Conservation (phyloP, 2,797 vertebrate species). For the Gadopsis bispinosus region DNA sequence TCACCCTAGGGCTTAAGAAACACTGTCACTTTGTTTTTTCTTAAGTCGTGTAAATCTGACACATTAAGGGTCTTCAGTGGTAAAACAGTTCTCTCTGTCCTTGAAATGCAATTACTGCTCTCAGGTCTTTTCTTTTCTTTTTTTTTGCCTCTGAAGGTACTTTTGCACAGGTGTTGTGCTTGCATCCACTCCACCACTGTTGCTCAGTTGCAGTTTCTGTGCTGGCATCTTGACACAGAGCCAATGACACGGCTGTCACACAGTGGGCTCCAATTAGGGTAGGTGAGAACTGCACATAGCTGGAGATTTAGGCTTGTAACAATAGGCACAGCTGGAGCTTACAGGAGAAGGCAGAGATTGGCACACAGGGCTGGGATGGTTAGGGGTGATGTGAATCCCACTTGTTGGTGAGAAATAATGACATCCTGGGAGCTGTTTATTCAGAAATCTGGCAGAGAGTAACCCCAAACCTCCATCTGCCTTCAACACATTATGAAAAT, state of each 20-base stretch:
- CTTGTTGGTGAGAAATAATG: conserved; percentile 69
- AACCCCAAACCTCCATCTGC: conserved; percentile 42
- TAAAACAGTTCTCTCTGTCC: conserved; percentile 20
- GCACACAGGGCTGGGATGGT: conserved; percentile 39
- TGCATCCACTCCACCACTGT: conserved; percentile 47
- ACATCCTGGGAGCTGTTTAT: conserved; percentile 65
- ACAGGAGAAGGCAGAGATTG: conserved; percentile 50
- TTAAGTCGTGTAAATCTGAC: conserved; percentile 25
- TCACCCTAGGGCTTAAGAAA: conserved; percentile 15
- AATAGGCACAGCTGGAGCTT: conserved; percentile 69
- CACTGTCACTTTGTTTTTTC: conserved; percentile 10
- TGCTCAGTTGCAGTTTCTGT: conserved; percentile 66
- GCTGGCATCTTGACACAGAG: conserved; percentile 79
- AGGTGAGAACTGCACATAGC: conserved; percentile 71
- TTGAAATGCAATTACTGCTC: conserved; percentile 49
- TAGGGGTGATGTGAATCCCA: conserved; percentile 46
- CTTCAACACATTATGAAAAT: conserved; percentile 36
- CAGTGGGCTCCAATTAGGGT: conserved; percentile 77
- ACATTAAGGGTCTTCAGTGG: conserved; percentile 38
- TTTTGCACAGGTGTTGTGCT: conserved; percentile 57
- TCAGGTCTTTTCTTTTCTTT: conserved; percentile 14
- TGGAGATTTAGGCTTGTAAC: conserved; percentile 63
- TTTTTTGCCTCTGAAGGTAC: conserved; percentile 51
- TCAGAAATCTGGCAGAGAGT: conserved; percentile 40
- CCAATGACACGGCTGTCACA: conserved; percentile 79